Evolutionary conservation across 2,888 invertebrate genomes (phyloP), one percentile per base, ranked within the genome.

Genomic region (Latrodectus hesperus): DNA sequence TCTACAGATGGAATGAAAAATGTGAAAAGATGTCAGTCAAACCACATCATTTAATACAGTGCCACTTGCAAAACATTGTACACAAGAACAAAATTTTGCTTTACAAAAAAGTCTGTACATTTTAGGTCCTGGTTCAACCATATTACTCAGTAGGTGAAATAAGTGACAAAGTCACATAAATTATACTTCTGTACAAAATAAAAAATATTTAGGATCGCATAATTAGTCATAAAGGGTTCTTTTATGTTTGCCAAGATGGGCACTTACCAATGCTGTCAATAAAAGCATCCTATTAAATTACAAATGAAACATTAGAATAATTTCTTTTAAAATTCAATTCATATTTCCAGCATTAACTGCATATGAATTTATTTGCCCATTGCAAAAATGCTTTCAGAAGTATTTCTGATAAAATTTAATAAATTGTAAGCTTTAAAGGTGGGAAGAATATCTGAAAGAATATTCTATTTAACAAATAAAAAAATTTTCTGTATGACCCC

Each of bases 1-100:
- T 84, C 88, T 88, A 88, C 77, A 82, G 88, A 88, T 88, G 88
- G 88, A 88, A 88, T 88, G 88, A 88, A 84, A 87, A 88, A 83
- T 79, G 78, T 88, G 88, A 83, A 82, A 87, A 88, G 88, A 88
- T 84, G 87, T 83, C 84, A 84, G 84, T 77, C 85, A 86, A 86
- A 86, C 80, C 85, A 86, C 72, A 70, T 74, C 38, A 38, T 38
- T 38, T 38, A 82, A 64, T 83, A 78, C 88, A 76, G 84, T 88
- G 84, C 88, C 84, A 72, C 81, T 81, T 87, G 68, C 77, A 68
- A 71, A 64, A 86, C 75, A 77, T 71, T 67, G 68, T 38, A 82
- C 75, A 75, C 77, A 81, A 87, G 80, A 87, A 87, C 81, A 81
- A 72, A 81, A 81, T 80, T 87, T 76, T 76, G 81, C 52, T 83